Conservation (phyloP, 2,888 invertebrate species). For the Lymantria dispar region DNA sequence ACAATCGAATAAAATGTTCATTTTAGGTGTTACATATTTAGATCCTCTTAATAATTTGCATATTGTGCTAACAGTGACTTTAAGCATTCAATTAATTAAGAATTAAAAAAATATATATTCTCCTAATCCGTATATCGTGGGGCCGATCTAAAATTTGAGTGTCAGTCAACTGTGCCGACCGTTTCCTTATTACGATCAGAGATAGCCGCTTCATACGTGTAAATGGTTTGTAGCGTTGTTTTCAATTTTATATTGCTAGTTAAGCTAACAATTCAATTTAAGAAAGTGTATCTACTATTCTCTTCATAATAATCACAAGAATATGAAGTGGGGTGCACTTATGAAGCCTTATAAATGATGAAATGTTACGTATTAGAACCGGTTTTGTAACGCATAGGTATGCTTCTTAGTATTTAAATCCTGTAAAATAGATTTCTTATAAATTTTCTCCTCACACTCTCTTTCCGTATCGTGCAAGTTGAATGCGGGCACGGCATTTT, state of each 20-base stretch:
- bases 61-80: conserved; percentile 6
- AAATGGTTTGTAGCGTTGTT: conserved; percentile 10
- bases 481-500: too few relatives aligned
- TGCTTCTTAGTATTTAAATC: background rate
- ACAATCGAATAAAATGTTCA: background rate
- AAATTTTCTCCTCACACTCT: background rate
- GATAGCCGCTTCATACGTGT: conserved; percentile 17
- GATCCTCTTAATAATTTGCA: conserved; percentile 31
- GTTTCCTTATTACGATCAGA: conserved; percentile 25
- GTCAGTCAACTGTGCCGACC: conserved; percentile 24
- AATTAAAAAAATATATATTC: conserved; percentile 14
- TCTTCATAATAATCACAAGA: conserved; percentile 10
- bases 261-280: too few relatives aligned
- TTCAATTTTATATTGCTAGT: conserved; percentile 6
- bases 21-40: conserved; percentile 17
- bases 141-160: conserved; percentile 22
- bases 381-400: background rate
- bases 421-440: background rate
- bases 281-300: conserved; percentile 10
- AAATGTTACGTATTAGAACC: background rate
- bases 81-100: conserved; percentile 10
- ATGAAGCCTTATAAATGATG: conserved; percentile 21
- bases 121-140: conserved; percentile 26
- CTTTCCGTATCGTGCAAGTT: too few relatives aligned
- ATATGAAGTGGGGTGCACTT: conserved; percentile 6